These are phyloP conservation scores for Erebia epiphron DNA, from an alignment of 2,888 invertebrate species.

Conservation along the genomic window DNA sequence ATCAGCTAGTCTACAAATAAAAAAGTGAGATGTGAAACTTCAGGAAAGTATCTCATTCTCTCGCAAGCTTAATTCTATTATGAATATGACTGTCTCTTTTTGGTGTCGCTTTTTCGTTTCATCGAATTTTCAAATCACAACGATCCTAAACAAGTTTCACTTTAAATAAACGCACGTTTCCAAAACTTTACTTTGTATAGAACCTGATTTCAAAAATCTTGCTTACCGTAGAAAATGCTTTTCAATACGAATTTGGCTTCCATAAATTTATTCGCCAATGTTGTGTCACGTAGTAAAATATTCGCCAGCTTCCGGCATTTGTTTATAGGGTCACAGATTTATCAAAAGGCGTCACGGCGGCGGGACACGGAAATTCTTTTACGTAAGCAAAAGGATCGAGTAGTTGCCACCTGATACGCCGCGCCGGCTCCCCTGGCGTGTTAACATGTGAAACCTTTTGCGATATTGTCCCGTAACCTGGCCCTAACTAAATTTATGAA, in stretches of 20 bases:
- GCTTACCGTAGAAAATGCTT: neutral
- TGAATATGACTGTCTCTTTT: too few relatives aligned
- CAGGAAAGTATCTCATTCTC: too few relatives aligned
- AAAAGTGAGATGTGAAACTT: too few relatives aligned
- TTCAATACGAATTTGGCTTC: neutral
- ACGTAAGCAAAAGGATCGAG: constrained; percentile 51
- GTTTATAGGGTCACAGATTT: constrained; percentile 42
- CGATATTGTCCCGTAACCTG: constrained; percentile 18
- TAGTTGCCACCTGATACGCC: constrained; percentile 50
- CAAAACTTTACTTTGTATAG: neutral
- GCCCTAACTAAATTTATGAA: constrained; percentile 25
- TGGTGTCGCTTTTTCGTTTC: too few relatives aligned
- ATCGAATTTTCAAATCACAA: too few relatives aligned
- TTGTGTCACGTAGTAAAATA: constrained; percentile 18
- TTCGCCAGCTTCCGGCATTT: constrained; percentile 29
- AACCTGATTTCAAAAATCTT: neutral
- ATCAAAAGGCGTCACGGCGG: constrained; percentile 39
- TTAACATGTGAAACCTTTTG: constrained; percentile 45
- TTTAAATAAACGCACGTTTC: neutral
- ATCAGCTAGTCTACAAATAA: too few relatives aligned
- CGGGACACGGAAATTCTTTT: constrained; percentile 56
- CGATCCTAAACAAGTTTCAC: too few relatives aligned
- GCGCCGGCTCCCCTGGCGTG: constrained; percentile 40
- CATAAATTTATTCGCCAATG: neutral
- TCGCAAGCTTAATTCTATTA: too few relatives aligned